A percentile compares a stretch with the other conserved stretches of the same genome.
These are phyloP conservation scores for Craseonycteris thonglongyai DNA, from an alignment of 2,113 vertebrate genomes.

Conservation along the genomic window DNA sequence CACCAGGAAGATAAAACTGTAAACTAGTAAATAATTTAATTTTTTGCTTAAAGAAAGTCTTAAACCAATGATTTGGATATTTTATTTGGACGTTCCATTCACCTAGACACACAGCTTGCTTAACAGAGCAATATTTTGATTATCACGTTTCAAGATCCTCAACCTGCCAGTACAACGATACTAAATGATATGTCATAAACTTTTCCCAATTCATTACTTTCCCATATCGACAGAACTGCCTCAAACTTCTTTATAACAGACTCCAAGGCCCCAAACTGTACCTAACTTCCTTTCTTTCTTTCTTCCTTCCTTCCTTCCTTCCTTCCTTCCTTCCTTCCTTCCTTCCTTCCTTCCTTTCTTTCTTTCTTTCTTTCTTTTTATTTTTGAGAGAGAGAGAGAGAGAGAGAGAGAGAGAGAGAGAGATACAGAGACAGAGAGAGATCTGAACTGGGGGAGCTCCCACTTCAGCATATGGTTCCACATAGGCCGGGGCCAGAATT, in stretches of 20 bases:
- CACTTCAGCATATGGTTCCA: no score
- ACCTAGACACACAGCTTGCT: background rate
- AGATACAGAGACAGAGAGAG: no score
- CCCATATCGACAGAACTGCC: background rate
- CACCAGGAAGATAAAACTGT: background rate
- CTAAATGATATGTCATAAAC: background rate
- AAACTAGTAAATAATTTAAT: background rate
- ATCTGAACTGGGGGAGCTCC: no score
- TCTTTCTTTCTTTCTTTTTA: no score
- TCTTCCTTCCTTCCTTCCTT: no score
- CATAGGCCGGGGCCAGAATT: no score
- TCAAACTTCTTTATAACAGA: background rate
- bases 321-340: no score
- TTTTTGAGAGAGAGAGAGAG: no score
- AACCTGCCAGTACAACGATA: background rate
- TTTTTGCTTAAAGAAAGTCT: background rate
- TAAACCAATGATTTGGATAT: background rate
- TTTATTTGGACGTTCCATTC: background rate
- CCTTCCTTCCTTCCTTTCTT: no score
- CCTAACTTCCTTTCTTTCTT: background rate
- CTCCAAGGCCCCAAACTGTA: background rate
- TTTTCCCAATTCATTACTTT: background rate
- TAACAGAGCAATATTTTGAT: background rate
- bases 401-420: no score
- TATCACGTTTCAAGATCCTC: background rate